Evolutionary conservation across 2,797 vertebrate genomes (phyloP).

Genomic region (Apodemus agrarius): DNA sequence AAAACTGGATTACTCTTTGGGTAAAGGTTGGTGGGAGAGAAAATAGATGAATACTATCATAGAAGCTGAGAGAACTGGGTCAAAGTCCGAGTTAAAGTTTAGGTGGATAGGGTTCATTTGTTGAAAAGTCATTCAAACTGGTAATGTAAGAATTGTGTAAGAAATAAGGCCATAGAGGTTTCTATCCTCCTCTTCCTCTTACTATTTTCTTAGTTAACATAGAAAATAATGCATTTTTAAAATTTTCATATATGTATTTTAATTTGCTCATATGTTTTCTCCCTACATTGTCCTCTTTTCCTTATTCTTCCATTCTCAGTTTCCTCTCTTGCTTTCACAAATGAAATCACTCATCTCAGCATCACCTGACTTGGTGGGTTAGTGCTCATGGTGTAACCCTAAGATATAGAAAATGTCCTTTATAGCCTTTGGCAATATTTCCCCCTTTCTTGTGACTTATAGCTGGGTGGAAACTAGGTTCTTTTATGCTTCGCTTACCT

Average conservation of each 20-base stretch:
- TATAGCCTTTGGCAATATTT: background rate
- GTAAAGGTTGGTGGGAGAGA: constrained; percentile 54
- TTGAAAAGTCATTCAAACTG: constrained; percentile 57
- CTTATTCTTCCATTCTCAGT: too few species aligned
- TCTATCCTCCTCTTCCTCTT: background rate
- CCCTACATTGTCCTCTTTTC: too few species aligned
- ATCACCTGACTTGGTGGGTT: background rate
- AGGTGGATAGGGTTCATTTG: constrained; percentile 8
- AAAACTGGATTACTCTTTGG: constrained; percentile 58
- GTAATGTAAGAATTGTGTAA: constrained; percentile 44
- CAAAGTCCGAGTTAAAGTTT: constrained; percentile 70
- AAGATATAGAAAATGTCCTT: background rate
- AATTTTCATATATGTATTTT: background rate
- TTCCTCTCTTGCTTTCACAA: background rate
- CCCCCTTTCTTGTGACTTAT: constrained; percentile 3
- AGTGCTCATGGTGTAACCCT: background rate
- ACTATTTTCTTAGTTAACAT: background rate
- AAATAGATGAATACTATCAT: background rate
- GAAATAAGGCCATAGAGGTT: background rate
- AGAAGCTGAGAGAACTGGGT: constrained; percentile 36
- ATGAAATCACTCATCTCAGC: background rate
- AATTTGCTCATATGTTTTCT: background rate
- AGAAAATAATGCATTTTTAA: background rate
- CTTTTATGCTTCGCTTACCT: constrained; percentile 48
- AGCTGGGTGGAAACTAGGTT: background rate